Evolutionary conservation across 2,888 invertebrate genomes (phyloP).

Genomic region (Halictus quadricinctus): DNA sequence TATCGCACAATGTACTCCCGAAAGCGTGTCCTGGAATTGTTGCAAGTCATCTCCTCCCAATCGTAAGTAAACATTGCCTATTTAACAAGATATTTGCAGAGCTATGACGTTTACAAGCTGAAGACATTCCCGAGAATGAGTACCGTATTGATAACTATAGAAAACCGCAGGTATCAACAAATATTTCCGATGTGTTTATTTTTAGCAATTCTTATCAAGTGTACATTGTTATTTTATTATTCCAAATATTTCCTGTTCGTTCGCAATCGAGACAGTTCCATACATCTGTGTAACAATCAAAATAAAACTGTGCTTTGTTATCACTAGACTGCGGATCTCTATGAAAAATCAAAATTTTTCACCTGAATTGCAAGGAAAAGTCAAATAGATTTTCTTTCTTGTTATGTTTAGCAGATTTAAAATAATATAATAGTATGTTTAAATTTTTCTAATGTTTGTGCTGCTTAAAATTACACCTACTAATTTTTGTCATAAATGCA

Average conservation of each 20-base stretch:
- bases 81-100: background rate
- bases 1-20: constrained; percentile 82
- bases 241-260: background rate
- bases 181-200: background rate
- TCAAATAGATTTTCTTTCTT: too few relatives aligned
- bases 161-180: background rate
- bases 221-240: background rate
- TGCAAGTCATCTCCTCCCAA: constrained; percentile 86
- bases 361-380: too few relatives aligned
- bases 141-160: background rate
- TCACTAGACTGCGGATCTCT: too few relatives aligned
- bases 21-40: constrained; percentile 86
- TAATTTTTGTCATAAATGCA: too few relatives aligned
- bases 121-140: background rate
- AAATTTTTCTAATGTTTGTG: too few relatives aligned
- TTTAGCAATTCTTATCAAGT: background rate
- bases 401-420: too few relatives aligned
- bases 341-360: too few relatives aligned
- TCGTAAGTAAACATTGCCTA: constrained; percentile 85
- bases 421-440: too few relatives aligned
- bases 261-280: background rate
- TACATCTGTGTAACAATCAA: background rate
- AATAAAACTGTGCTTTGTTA: background rate
- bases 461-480: too few relatives aligned
- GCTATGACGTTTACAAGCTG: background rate